Conservation (phyloP, 2,797 vertebrate species). For the Eospalax fontanierii region DNA sequence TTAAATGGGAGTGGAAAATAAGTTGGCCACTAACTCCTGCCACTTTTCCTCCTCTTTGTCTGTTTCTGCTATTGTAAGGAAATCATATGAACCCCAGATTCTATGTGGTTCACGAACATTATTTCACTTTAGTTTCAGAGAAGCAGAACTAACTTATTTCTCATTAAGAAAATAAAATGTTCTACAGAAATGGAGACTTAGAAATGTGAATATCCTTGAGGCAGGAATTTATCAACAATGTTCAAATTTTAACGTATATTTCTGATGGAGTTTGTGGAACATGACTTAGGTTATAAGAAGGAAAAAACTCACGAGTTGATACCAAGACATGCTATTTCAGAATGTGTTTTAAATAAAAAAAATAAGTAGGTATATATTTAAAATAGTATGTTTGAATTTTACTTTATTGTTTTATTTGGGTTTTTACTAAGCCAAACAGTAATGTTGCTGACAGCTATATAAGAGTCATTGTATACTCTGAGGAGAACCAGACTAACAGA, state of each 20-base stretch:
- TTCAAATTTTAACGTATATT: not conserved
- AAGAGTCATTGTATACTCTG: constrained; percentile 1
- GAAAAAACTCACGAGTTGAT: not conserved
- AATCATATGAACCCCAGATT: not conserved
- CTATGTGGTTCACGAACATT: not conserved
- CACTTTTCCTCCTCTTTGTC: not conserved
- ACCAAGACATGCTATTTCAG: not conserved
- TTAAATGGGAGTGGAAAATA: constrained; percentile 9
- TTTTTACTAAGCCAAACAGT: not conserved
- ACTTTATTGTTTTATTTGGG: not conserved
- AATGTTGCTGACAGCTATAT: not conserved
- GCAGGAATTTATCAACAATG: not conserved
- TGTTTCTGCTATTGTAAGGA: not conserved
- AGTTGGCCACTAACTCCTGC: not conserved
- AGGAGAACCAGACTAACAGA: constrained; percentile 12
- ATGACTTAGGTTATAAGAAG: not conserved
- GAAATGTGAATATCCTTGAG: not conserved
- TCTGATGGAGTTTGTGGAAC: not conserved
- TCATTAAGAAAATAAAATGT: constrained; percentile 55
- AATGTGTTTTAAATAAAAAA: constrained; percentile 40
- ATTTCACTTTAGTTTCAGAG: constrained; percentile 21
- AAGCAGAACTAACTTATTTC: not conserved
- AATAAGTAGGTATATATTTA: not conserved
- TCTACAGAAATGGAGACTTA: not conserved
- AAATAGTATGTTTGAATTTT: not conserved